Evolutionary conservation across 2,797 vertebrate species (phyloP).

Genomic region (Brachyalestes nurse): DNA sequence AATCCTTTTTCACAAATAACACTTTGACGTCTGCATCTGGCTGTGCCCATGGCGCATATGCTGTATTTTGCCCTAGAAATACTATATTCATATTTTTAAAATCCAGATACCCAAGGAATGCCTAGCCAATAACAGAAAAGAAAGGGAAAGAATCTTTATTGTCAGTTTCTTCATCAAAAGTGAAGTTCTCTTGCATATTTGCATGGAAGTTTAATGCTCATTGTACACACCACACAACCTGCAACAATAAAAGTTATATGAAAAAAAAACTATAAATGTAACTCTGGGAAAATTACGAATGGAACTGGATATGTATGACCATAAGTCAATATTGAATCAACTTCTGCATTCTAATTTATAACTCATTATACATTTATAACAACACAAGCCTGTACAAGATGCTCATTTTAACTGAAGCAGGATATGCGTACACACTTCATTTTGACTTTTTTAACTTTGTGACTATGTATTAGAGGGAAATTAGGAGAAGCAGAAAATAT

Average conservation of each 20-base stretch:
- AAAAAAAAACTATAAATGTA: background rate
- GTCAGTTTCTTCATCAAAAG: background rate
- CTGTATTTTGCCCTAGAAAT: background rate
- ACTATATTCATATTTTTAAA: background rate
- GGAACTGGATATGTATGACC: background rate
- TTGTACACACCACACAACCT: background rate
- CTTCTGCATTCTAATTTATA: background rate
- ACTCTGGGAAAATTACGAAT: background rate
- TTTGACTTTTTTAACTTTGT: background rate
- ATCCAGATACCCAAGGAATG: background rate
- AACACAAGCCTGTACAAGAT: background rate
- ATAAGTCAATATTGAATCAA: background rate
- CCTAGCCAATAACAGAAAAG: background rate
- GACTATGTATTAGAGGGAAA: background rate
- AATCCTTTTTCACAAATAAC: slow-evolving; percentile 89
- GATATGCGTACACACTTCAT: too few species aligned
- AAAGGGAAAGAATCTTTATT: background rate
- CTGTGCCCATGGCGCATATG: slow-evolving; percentile 1
- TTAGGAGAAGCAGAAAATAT: background rate
- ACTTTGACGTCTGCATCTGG: background rate
- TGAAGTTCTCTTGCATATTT: background rate
- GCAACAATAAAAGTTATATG: background rate
- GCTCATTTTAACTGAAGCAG: background rate
- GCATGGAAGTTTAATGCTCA: background rate
- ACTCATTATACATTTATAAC: background rate